Base-by-base conservation (phyloP, 2,888 invertebrate genomes). In the Tenthredo notha region DNA sequence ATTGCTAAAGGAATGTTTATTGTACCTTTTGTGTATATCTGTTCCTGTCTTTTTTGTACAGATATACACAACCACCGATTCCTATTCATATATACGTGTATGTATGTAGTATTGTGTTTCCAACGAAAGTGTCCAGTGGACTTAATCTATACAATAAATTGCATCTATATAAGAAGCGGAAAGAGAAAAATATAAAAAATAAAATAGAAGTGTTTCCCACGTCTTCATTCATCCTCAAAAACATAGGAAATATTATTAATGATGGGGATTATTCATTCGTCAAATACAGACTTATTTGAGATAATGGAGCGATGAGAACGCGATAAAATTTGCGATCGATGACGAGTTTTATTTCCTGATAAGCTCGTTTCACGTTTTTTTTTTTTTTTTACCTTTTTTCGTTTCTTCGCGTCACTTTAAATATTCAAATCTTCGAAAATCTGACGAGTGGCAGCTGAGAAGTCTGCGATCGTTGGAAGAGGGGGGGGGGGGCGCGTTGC, bases 1-100 rank as follows among this genome's bases (percentile, higher is more conserved):
- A 77, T 77, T 77, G 77, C 54, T 50, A 54, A 54, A 33, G 50
- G 77, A 77, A 77, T 77, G 77, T 77, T 77, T 77, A 77, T 77
- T 77, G 54, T 54, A 2, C 50, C n/a, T 77, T 74, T 15, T 33
- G 50, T 33, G 18, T 33, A 33, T 33, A 33, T 37, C 37, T 37
- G 37, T 70, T 18, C 18, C 7, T 37, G 61, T 2, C 12, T 61
- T 61, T 21, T 61, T 25, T 61, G 7, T n/a, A 50, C 54, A 61
- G 2, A 61, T 67, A 18, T 67, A 67, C 33, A 67, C 67, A 33
- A 33, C 1, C 54, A 1, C 54, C 7, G 67, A 3, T 33, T 67
- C 67, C 18, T 18, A 18, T 15, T 67, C 33, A 18, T 21, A 54
- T n/a, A 58, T 7, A 37, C 12, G 67, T 67, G 15, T 61, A 21